Conservation (phyloP, 2,888 invertebrate species). For the Trachelus troglodyta region DNA sequence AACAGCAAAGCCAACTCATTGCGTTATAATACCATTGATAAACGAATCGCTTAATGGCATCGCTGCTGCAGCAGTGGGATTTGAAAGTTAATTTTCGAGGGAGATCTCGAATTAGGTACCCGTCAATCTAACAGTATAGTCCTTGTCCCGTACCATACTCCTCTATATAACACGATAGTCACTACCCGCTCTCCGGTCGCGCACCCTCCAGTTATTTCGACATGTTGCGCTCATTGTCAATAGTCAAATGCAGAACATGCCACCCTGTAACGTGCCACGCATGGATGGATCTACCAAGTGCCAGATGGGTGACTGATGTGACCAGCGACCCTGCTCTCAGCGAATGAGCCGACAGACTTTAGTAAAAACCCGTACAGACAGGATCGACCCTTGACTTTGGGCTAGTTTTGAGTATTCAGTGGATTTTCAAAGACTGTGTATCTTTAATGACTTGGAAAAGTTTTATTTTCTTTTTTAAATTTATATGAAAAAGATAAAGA, state of each 20-base stretch:
- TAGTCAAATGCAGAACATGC: conserved; percentile 57
- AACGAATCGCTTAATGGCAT: conserved; percentile 44
- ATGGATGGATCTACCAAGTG: conserved; percentile 59
- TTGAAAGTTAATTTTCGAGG: conserved; percentile 52
- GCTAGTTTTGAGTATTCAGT: neutral
- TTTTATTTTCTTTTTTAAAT: too few species aligned
- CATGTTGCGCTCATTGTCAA: conserved; percentile 62
- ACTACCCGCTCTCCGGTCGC: conserved; percentile 36
- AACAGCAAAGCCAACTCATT: conserved; percentile 13
- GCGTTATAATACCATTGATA: conserved; percentile 22
- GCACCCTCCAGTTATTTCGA: conserved; percentile 58
- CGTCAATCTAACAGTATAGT: conserved; percentile 47
- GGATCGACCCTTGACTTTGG: neutral
- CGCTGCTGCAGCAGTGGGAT: conserved; percentile 38
- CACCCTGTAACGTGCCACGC: conserved; percentile 55
- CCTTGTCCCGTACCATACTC: conserved; percentile 10
- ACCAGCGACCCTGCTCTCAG: conserved; percentile 41
- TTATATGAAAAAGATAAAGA: too few species aligned
- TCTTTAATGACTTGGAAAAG: neutral
- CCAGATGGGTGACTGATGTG: conserved; percentile 67
- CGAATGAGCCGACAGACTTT: conserved; percentile 47
- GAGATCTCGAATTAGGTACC: conserved; percentile 30
- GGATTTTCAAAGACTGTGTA: neutral
- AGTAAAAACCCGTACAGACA: neutral
- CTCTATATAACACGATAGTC: conserved; percentile 14